These are phyloP conservation scores for Odobenus rosmarus DNA, from an alignment of 2,113 vertebrate genomes.

Conservation along the genomic window DNA sequence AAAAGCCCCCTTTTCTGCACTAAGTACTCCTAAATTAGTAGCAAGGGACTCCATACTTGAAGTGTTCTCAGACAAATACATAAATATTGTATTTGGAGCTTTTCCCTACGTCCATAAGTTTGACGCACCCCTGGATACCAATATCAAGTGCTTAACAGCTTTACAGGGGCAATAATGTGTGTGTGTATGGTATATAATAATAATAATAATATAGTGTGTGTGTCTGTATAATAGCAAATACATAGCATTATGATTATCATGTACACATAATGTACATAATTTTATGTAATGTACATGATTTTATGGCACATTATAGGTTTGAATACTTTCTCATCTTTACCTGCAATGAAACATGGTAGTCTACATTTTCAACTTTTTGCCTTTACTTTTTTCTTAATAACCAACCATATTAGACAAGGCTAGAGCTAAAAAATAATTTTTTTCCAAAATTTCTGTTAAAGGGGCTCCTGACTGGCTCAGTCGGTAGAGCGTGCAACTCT, in stretches of 20 bases:
- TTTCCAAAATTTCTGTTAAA: not conserved
- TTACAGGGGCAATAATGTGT: not conserved
- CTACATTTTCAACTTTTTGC: not conserved
- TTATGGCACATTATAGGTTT: not conserved
- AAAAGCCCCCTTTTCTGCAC: not conserved
- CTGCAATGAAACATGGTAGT: not conserved
- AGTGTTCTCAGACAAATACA: not conserved
- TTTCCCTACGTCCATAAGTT: not conserved
- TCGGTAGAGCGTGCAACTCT: not conserved
- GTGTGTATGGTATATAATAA: no score
- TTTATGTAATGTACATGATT: not conserved
- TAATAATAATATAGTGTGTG: no score
- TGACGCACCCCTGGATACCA: not conserved
- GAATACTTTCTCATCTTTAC: not conserved
- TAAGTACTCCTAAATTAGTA: not conserved
- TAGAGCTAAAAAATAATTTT: not conserved
- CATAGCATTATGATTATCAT: not conserved
- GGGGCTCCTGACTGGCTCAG: not conserved
- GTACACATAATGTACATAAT: not conserved
- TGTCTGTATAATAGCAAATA: not conserved
- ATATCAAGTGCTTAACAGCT: not conserved
- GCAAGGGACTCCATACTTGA: not conserved
- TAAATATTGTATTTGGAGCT: not conserved
- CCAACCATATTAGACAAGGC: not conserved
- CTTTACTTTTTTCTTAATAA: not conserved